These are phyloP conservation scores for Eueremaeus valkanovi DNA, from an alignment of 2,888 invertebrate genomes.

Conservation along the genomic window DNA sequence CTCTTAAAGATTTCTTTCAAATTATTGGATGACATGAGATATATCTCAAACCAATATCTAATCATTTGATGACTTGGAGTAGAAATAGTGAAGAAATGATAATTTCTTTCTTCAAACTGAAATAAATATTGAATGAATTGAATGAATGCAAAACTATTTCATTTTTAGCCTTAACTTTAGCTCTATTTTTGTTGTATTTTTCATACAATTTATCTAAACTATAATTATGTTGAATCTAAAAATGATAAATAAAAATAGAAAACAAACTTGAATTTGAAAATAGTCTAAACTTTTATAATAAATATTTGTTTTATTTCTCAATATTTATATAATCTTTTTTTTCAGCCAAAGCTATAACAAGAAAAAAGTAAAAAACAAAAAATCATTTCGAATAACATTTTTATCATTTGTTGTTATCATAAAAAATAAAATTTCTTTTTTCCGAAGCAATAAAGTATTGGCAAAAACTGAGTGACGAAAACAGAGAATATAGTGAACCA, in stretches of 20 bases:
- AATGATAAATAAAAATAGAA: not conserved
- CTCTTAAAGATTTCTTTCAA: too few species aligned
- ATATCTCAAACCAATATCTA: too few species aligned
- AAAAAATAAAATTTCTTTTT: not conserved
- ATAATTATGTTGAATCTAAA: not conserved
- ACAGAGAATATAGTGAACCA: not conserved
- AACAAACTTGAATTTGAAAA: not conserved
- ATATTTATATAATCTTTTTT: not conserved
- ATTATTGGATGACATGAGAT: too few species aligned
- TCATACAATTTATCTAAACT: not conserved
- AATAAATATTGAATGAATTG: too few species aligned
- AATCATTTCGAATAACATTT: not conserved
- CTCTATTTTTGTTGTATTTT: too few species aligned
- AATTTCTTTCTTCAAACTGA: too few species aligned
- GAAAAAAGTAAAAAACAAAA: not conserved
- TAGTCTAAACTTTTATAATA: not conserved
- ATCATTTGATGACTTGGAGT: too few species aligned
- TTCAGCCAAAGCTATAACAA: not conserved
- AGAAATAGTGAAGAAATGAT: too few species aligned
- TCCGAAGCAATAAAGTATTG: not conserved
- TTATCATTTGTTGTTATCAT: not conserved
- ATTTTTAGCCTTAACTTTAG: too few species aligned
- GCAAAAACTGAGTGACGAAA: not conserved
- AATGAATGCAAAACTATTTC: too few species aligned
- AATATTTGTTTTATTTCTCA: not conserved